These are phyloP conservation scores for Euthynnus affinis DNA, from an alignment of 2,797 vertebrate genomes.

Conservation along the genomic window DNA sequence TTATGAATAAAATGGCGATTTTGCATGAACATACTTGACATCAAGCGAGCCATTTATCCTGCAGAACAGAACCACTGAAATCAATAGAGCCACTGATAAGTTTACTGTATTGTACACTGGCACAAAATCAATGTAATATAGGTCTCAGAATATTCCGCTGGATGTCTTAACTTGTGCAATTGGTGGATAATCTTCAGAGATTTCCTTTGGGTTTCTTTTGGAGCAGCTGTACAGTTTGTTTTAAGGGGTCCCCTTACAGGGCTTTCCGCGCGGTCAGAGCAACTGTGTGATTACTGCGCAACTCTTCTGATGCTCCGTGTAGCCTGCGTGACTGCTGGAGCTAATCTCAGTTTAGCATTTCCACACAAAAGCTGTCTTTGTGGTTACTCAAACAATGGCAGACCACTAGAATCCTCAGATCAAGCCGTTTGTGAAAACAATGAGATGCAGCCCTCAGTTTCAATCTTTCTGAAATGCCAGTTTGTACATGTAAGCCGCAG, in stretches of 20 bases:
- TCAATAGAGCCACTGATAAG: constrained; percentile 55
- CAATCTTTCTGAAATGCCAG: constrained; percentile 52
- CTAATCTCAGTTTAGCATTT: constrained; percentile 86
- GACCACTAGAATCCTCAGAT: constrained; percentile 64
- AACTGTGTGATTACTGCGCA: constrained; percentile 54
- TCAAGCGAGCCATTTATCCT: constrained; percentile 51
- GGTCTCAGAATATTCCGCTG: constrained; percentile 60
- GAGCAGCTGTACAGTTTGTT: constrained; percentile 52
- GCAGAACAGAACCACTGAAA: constrained; percentile 38
- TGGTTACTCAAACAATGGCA: constrained; percentile 71
- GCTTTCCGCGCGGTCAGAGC: constrained; percentile 57
- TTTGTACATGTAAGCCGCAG: constrained; percentile 69
- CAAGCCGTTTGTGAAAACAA: constrained; percentile 64
- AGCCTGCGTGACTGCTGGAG: constrained; percentile 56
- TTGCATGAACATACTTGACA: constrained; percentile 40
- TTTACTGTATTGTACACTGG: constrained; percentile 51
- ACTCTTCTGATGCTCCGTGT: constrained; percentile 62
- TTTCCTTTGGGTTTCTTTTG: constrained; percentile 59
- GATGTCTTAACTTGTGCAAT: constrained; percentile 62
- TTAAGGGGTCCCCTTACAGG: constrained; percentile 57
- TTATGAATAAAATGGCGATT: constrained; percentile 40
- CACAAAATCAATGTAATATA: constrained; percentile 66
- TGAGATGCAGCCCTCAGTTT: constrained; percentile 50
- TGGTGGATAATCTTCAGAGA: constrained; percentile 72
- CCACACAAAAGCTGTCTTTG: constrained; percentile 78